A percentile compares a stretch with the other conserved stretches of the same genome.
These are phyloP conservation scores for Cremastobaeus sp. DNA, from an alignment of 2,888 invertebrate species.

Conservation along the genomic window DNA sequence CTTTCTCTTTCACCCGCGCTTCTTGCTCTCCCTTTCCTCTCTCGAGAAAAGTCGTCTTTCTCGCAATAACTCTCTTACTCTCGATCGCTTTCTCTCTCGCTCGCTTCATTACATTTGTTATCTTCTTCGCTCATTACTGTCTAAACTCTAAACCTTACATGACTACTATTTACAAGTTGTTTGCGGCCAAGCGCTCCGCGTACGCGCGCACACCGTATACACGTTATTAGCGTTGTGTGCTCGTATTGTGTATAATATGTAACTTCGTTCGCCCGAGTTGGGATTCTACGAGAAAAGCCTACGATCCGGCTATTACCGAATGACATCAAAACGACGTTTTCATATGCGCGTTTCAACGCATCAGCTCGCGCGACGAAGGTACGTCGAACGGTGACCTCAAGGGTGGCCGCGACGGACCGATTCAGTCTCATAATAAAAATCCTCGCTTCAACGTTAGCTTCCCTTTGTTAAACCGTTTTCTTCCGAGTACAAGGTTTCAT, in stretches of 20 bases:
- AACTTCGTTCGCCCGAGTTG: constrained; percentile 8
- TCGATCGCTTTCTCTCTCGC: constrained; percentile 22
- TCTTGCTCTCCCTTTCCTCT: constrained; percentile 52
- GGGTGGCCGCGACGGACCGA: constrained; percentile 70
- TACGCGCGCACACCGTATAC: constrained; percentile 37
- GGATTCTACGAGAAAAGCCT: constrained; percentile 42
- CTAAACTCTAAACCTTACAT: constrained; percentile 48
- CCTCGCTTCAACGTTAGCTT: constrained; percentile 46
- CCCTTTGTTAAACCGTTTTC: not conserved
- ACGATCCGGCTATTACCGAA: constrained; percentile 22
- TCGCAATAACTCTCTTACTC: constrained; percentile 18
- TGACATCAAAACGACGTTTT: constrained; percentile 25
- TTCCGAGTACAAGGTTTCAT: no score
- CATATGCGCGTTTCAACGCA: constrained; percentile 21
- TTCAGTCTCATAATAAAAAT: constrained; percentile 77
- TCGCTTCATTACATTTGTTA: constrained; percentile 21
- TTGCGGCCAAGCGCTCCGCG: constrained; percentile 37
- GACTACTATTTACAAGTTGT: constrained; percentile 55
- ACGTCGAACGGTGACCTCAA: constrained; percentile 73
- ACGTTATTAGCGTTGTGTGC: constrained; percentile 12
- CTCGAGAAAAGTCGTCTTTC: constrained; percentile 37
- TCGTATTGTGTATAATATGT: constrained; percentile 14
- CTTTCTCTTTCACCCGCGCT: constrained; percentile 61
- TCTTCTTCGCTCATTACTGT: constrained; percentile 24
- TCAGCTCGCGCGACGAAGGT: constrained; percentile 66